Evolutionary conservation across 1,140 invertebrate species (phyloP).

Genomic region (Heliconius eleuchia): DNA sequence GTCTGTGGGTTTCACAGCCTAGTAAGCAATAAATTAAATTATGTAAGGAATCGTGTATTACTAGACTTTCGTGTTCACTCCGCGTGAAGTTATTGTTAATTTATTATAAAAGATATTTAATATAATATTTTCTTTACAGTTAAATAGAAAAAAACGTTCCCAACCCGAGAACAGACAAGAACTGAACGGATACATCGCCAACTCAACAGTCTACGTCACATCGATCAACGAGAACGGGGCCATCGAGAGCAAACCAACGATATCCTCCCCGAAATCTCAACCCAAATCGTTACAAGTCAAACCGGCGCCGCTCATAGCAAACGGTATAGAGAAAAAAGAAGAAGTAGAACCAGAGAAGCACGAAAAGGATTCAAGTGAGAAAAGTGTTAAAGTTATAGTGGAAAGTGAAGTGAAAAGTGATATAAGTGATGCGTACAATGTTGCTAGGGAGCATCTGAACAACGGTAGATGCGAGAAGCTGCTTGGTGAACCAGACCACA

Average conservation of each 20-base stretch:
- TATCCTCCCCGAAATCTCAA: conserved; percentile 71
- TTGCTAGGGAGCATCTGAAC: conserved; percentile 68
- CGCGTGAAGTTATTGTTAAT: no score
- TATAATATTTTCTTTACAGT: conserved; percentile 76
- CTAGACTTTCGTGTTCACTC: no score
- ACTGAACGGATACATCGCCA: conserved; percentile 87
- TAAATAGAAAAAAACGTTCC: conserved; percentile 84
- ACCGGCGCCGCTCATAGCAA: conserved; percentile 69
- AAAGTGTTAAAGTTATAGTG: conserved; percentile 59
- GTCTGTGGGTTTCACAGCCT: not conserved
- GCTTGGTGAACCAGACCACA: conserved; percentile 84
- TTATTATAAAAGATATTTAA: not conserved
- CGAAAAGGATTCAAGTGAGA: conserved; percentile 71
- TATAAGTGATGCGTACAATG: conserved; percentile 68
- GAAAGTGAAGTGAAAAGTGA: conserved; percentile 69
- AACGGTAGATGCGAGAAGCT: conserved; percentile 89
- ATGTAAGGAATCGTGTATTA: no score
- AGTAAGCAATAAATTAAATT: not conserved
- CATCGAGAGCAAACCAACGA: conserved; percentile 82
- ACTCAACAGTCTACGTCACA: conserved; percentile 90
- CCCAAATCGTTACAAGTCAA: conserved; percentile 67
- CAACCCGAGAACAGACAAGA: conserved; percentile 82
- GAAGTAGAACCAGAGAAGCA: conserved; percentile 65
- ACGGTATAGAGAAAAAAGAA: conserved; percentile 64
- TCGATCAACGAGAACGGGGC: conserved; percentile 86